Evolutionary conservation across 2,888 invertebrate genomes (phyloP), one percentile per base, ranked within the genome.

Genomic region (Epistrophe eligans): DNA sequence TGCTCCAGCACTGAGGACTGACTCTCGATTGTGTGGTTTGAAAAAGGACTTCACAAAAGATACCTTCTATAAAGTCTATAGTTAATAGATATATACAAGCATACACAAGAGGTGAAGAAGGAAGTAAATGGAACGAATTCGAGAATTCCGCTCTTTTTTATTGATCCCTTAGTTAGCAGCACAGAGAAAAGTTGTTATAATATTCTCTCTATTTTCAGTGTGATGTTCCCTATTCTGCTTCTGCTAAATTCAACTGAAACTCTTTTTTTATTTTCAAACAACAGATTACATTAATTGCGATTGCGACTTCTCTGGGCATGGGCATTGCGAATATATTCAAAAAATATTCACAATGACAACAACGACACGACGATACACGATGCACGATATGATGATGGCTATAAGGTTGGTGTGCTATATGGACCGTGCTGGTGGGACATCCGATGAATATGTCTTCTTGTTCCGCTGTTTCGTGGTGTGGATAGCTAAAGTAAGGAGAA

Each of bases 251-350:
- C 83, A 48, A 83, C 66, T 72, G 72, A 87, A 87, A 76, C 87
- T 87, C 83, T 35, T 35, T 24, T 24, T 24, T 24, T n/a, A n/a
- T n/a, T n/a, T 8, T 79, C 87, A 87, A 83, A 83, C 83, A 87
- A 87, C 87, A 83, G 82, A 87, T 87, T 87, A 87, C 82, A 87
- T 83, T 87, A 87, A 87, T 87, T 83, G 79, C 9, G 48, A 66
- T 66, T 66, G 67, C 76, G 83, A 87, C 76, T 83, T 83, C 72
- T 87, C 87, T 87, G 83, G 72, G 87, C 87, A 87, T 87, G 87
- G 87, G 82, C 87, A 83, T 79, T 85, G 85, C 60, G 82, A 77
- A 85, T 85, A 74, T 77, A 32, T 55, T 55, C 57, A 82, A n/a
- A n/a, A n/a, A n/a, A n/a, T 81, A 55, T 55, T 55, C 57, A 82